These are phyloP conservation scores for Leptopterna dolabrata DNA, from an alignment of 2,888 invertebrate genomes.

Conservation along the genomic window DNA sequence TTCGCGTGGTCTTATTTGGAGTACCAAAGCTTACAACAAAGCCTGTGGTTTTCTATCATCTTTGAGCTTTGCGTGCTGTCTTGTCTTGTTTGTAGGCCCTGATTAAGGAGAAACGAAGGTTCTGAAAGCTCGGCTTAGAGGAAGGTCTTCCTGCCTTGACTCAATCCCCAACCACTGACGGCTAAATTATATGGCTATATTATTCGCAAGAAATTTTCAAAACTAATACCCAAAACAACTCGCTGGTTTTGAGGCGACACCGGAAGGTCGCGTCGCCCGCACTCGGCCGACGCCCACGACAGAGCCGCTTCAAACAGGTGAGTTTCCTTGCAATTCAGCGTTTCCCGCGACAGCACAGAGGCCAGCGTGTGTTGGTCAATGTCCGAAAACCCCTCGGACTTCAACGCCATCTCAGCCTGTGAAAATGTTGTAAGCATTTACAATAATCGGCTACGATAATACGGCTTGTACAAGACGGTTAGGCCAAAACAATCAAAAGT, in stretches of 20 bases:
- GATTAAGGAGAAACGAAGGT: too few species aligned
- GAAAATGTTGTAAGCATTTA: neutral
- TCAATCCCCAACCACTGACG: too few species aligned
- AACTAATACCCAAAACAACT: constrained; percentile 70
- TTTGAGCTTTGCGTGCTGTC: too few species aligned
- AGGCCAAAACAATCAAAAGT: neutral
- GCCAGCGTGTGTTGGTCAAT: constrained; percentile 94
- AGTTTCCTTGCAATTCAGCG: constrained; percentile 94
- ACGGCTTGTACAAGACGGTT: neutral
- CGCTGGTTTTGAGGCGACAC: constrained; percentile 80
- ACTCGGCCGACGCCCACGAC: constrained; percentile 94
- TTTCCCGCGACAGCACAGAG: constrained; percentile 91
- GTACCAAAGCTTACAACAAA: too few species aligned
- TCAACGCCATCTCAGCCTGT: constrained; percentile 94
- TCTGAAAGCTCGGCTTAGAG: too few species aligned
- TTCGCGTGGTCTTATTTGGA: too few species aligned
- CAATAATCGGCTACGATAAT: neutral
- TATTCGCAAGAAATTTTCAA: too few species aligned
- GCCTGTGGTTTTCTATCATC: too few species aligned
- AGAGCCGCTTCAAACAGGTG: constrained; percentile 90
- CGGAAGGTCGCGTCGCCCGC: constrained; percentile 84
- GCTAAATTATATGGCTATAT: too few species aligned
- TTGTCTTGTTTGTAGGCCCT: too few species aligned
- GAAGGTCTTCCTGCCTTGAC: too few species aligned
- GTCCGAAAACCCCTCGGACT: constrained; percentile 95